These are phyloP conservation scores for Alligator sinensis DNA, from an alignment of 2,113 vertebrate genomes.

Conservation along the genomic window DNA sequence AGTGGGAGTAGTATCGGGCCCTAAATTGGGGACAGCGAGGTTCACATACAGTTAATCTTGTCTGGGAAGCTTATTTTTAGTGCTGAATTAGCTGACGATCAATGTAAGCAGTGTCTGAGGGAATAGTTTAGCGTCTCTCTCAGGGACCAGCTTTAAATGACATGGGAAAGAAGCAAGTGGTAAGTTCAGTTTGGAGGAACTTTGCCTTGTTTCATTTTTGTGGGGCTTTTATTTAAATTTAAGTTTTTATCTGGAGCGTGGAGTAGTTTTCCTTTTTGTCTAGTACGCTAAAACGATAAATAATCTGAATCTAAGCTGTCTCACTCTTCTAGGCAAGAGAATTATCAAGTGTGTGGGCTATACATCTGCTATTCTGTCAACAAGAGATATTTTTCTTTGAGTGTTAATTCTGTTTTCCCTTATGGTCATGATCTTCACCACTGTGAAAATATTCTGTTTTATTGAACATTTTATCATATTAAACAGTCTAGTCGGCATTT, in stretches of 20 bases:
- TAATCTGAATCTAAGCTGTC: not conserved
- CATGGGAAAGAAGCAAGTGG: slow-evolving; percentile 83
- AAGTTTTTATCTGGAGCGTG: not conserved
- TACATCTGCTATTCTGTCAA: not conserved
- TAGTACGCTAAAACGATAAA: not conserved
- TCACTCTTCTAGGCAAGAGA: not conserved
- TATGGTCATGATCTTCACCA: not conserved
- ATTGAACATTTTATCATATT: not conserved
- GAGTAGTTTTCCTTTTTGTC: not conserved
- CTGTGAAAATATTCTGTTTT: not conserved
- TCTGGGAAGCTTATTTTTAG: slow-evolving; percentile 73
- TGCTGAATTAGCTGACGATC: slow-evolving; percentile 70
- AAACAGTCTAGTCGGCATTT: not conserved
- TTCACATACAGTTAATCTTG: slow-evolving; percentile 65
- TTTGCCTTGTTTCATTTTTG: not conserved
- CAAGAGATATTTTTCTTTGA: not conserved
- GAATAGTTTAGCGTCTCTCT: not conserved
- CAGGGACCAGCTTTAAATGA: slow-evolving; percentile 10
- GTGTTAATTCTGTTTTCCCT: not conserved
- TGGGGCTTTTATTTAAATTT: not conserved
- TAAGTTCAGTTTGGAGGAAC: slow-evolving; percentile 57
- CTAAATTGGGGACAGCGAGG: not conserved
- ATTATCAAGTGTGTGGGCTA: not conserved
- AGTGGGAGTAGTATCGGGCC: not conserved
- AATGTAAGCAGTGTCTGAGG: slow-evolving; percentile 9